phyloP scores from a whole-genome alignment of 2,113 vertebrate species.

The Phrynosoma blainvillii region DNA sequence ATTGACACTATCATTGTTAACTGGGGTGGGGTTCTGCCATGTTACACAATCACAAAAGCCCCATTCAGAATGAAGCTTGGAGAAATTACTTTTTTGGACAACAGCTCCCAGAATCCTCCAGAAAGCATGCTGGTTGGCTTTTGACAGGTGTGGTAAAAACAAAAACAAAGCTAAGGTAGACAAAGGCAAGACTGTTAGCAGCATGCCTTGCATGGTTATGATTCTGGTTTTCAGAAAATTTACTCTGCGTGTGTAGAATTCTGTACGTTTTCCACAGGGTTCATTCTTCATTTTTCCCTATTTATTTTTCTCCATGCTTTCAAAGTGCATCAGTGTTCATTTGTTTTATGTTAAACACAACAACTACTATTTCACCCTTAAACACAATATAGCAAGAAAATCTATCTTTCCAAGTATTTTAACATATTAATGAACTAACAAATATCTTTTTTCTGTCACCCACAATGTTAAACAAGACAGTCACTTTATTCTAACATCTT shows the following conservation, averaged over 20 bases:
- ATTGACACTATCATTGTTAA: background rate
- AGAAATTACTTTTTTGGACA: background rate
- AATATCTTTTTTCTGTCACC: conserved; percentile 18
- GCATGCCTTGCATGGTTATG: background rate
- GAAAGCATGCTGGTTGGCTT: too few relatives aligned
- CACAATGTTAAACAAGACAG: conserved; percentile 23
- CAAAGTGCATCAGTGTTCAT: background rate
- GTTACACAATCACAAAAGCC: background rate
- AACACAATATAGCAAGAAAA: background rate
- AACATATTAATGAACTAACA: background rate
- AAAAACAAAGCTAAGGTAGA: background rate
- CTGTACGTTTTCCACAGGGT: conserved; percentile 16
- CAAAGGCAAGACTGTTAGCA: background rate
- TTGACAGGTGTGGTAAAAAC: background rate
- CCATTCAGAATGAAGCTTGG: background rate
- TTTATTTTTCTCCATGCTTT: background rate
- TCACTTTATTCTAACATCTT: background rate
- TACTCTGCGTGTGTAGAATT: background rate
- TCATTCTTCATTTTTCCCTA: background rate
- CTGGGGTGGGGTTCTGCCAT: background rate
- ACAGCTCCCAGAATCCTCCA: too few relatives aligned
- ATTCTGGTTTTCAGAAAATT: background rate
- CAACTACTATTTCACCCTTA: background rate
- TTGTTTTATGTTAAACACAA: background rate
- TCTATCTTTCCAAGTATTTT: conserved; percentile 4